phyloP scores from a whole-genome alignment of 2,888 invertebrate species.

The Spodoptera exigua region DNA sequence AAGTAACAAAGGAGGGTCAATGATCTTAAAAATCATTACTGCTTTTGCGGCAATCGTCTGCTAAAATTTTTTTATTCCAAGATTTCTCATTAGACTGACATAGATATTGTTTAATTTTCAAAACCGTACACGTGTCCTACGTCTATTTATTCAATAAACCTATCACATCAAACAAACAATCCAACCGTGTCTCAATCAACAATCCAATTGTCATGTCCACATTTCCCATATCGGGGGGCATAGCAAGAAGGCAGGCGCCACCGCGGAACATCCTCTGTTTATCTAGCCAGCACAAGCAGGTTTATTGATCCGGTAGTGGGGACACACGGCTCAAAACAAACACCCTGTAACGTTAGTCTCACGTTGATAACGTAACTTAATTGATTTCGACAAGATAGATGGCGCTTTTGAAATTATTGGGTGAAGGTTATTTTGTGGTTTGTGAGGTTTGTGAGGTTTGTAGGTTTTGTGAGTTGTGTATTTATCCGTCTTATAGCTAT shows the following conservation, averaged over 20 bases:
- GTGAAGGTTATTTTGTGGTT: slow-evolving; percentile 11
- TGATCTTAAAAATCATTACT: too few relatives aligned
- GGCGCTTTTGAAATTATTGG: slow-evolving; percentile 31
- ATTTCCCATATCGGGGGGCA: slow-evolving; percentile 32
- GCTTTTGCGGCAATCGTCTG: too few relatives aligned
- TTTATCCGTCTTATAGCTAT: slow-evolving; percentile 4
- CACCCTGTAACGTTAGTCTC: slow-evolving; percentile 17
- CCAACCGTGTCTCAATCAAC: too few relatives aligned
- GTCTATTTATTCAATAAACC: too few relatives aligned
- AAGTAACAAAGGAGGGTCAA: too few relatives aligned
- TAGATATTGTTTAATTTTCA: too few relatives aligned
- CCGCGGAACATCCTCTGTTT: slow-evolving; percentile 58
- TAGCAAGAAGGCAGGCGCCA: slow-evolving; percentile 43
- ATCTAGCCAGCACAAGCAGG: slow-evolving; percentile 47
- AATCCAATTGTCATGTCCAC: slow-evolving; percentile 11
- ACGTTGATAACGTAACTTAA: slow-evolving; percentile 32
- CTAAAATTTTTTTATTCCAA: too few relatives aligned
- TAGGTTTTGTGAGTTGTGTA: too few relatives aligned
- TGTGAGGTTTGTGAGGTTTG: too few relatives aligned
- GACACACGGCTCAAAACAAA: slow-evolving; percentile 41
- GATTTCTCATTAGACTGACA: too few relatives aligned
- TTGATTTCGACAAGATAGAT: slow-evolving; percentile 41
- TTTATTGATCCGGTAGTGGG: slow-evolving; percentile 58
- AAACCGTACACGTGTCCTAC: too few relatives aligned
- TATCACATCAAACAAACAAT: too few relatives aligned